These are phyloP conservation scores for Parazoanthus darwini DNA, from an alignment of 92 coral and sea anemone species.

Conservation along the genomic window DNA sequence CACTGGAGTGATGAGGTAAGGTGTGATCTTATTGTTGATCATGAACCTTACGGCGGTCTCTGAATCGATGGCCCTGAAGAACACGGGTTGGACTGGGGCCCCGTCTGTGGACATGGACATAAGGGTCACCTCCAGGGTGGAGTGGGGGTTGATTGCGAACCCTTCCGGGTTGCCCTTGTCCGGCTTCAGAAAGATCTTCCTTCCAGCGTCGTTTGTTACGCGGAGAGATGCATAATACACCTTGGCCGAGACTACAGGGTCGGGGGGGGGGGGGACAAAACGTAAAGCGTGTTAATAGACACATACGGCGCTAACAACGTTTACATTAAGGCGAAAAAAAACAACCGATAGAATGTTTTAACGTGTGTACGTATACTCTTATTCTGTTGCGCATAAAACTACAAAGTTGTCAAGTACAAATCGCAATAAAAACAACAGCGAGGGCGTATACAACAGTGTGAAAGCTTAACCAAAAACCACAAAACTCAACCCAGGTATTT, in stretches of 20 bases:
- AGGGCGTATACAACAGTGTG: neutral
- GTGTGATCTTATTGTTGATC: conserved; percentile 80
- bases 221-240: conserved; percentile 91
- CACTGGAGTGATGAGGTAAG: conserved; percentile 76
- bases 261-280: neutral
- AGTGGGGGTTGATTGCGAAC: conserved; percentile 76
- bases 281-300: neutral
- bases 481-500: too few species aligned
- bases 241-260: conserved; percentile 85
- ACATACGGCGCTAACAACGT: neutral
- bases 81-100: conserved; percentile 80
- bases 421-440: too few species aligned
- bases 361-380: neutral
- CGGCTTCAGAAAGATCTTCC: conserved; percentile 79
- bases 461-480: too few species aligned
- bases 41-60: conserved; percentile 69
- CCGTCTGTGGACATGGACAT: conserved; percentile 99
- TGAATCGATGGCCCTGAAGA: conserved; percentile 81
- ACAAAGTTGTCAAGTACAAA: too few species aligned
- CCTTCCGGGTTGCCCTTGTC: conserved; percentile 91
- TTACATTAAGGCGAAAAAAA: neutral
- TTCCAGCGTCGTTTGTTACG: conserved; percentile 94
- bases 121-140: conserved; percentile 88
- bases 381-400: too few species aligned
- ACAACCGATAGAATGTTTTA: neutral